Evolutionary conservation across 2,888 invertebrate genomes (phyloP).

Genomic region (Drosophila affinis): DNA sequence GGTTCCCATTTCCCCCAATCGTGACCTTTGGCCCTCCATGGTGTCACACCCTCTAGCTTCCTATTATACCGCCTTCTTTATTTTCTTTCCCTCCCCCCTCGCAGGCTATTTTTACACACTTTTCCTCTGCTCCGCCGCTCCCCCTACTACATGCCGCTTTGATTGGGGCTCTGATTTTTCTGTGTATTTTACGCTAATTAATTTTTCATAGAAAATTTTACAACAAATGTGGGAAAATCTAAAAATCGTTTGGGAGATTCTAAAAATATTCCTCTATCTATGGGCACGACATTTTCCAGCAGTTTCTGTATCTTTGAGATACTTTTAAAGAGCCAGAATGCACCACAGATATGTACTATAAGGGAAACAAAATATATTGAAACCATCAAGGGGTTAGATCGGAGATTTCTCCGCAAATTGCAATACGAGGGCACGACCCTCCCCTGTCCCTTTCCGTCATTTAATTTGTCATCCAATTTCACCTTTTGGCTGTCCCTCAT

Average conservation of each 20-base stretch:
- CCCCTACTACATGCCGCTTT: too few species aligned
- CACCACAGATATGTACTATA: too few species aligned
- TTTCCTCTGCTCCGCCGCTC: not conserved
- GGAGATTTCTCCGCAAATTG: not conserved
- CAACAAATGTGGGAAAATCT: not conserved
- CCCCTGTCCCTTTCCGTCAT: not conserved
- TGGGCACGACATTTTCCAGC: too few species aligned
- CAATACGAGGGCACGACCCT: not conserved
- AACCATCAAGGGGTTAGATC: not conserved
- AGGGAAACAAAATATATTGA: too few species aligned
- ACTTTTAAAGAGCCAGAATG: too few species aligned
- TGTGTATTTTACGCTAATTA: slow-evolving; percentile 72
- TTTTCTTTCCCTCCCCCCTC: slow-evolving; percentile 21
- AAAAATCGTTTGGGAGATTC: not conserved
- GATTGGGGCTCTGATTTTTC: slow-evolving; percentile 18
- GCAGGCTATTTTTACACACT: slow-evolving; percentile 23
- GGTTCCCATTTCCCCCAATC: slow-evolving; percentile 23
- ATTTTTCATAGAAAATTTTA: slow-evolving; percentile 51
- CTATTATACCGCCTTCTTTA: slow-evolving; percentile 35
- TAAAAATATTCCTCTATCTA: not conserved
- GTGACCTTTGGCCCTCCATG: slow-evolving; percentile 26
- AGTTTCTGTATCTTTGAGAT: not conserved
- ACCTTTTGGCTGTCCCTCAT: slow-evolving; percentile 6
- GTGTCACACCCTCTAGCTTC: slow-evolving; percentile 20
- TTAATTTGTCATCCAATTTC: slow-evolving; percentile 25